Percentiles rank a stretch among this genome's conserved stretches.
These are phyloP conservation scores for Drosophila prostipennis DNA, from an alignment of 2,888 invertebrate genomes.

Conservation along the genomic window DNA sequence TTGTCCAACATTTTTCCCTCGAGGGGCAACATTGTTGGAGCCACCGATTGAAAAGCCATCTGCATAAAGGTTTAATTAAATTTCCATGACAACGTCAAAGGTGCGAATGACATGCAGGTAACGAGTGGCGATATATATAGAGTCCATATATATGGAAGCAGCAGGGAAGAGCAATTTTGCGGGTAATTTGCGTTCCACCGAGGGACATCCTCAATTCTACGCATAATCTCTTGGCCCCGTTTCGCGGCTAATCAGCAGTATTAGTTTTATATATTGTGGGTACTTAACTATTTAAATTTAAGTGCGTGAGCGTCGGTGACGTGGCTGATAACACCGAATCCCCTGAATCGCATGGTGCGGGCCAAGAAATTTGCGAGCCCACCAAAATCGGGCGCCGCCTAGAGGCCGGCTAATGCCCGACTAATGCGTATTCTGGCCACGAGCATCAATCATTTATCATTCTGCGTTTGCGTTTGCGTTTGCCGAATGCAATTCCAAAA, in stretches of 20 bases:
- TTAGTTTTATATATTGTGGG: constrained; percentile 39
- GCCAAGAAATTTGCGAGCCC: constrained; percentile 20
- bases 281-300: constrained; percentile 51
- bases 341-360: constrained; percentile 1
- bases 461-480: constrained; percentile 16
- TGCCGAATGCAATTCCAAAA: constrained; percentile 39
- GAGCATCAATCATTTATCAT: constrained; percentile 49
- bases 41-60: constrained; percentile 70
- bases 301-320: constrained; percentile 39
- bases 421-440: constrained; percentile 37
- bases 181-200: constrained; percentile 61
- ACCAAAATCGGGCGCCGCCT: constrained; percentile 7
- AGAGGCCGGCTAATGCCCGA: constrained; percentile 20
- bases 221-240: constrained; percentile 66
- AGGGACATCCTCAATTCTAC: constrained; percentile 49
- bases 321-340: constrained; percentile 40
- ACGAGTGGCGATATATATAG: background rate
- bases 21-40: too few species aligned
- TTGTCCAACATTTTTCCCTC: constrained; percentile 7
- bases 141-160: background rate
- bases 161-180: constrained; percentile 47
- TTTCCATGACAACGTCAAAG: constrained; percentile 30
- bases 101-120: constrained; percentile 26
- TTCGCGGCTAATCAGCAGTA: constrained; percentile 61
- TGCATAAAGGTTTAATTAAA: constrained; percentile 69